phyloP scores from a whole-genome alignment of 2,797 vertebrate genomes.

The Oreochromis grahami region DNA sequence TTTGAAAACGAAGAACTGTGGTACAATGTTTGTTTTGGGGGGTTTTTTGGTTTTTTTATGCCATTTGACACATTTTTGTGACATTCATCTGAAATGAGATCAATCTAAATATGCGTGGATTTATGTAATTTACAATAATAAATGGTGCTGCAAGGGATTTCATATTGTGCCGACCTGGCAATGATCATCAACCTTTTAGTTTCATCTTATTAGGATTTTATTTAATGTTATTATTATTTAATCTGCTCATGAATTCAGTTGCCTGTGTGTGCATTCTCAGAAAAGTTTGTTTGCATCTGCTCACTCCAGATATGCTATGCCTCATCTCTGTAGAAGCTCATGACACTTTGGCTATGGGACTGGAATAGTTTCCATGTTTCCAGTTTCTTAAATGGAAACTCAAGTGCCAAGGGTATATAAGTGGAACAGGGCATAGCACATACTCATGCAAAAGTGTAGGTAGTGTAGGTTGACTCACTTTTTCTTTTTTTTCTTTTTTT shows the following conservation, averaged over 20 bases:
- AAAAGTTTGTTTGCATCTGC: conserved; percentile 13
- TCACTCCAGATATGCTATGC: conserved; percentile 22
- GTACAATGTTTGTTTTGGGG: conserved; percentile 35
- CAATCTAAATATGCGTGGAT: conserved; percentile 23
- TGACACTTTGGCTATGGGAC: conserved; percentile 8
- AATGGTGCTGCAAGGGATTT: conserved; percentile 62
- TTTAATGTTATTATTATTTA: conserved; percentile 53
- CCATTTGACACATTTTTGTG: conserved; percentile 33
- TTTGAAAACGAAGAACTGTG: conserved; percentile 46
- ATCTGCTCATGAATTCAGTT: conserved; percentile 22
- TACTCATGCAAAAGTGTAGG: conserved; percentile 24
- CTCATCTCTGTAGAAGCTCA: conserved; percentile 8
- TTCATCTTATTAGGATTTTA: conserved; percentile 40
- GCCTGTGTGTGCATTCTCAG: conserved; percentile 21
- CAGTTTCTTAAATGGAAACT: conserved; percentile 21
- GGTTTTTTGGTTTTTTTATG: not conserved
- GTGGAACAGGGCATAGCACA: conserved; percentile 22
- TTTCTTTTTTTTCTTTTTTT: not conserved
- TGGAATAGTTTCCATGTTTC: not conserved
- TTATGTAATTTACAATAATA: conserved; percentile 42
- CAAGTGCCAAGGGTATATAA: conserved; percentile 17
- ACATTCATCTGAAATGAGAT: conserved; percentile 32
- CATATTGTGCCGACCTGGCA: conserved; percentile 44
- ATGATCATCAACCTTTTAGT: conserved; percentile 48
- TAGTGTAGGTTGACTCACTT: conserved; percentile 14